Base-by-base conservation (phyloP, 2,113 vertebrate genomes). In the Halcyon senegalensis region DNA sequence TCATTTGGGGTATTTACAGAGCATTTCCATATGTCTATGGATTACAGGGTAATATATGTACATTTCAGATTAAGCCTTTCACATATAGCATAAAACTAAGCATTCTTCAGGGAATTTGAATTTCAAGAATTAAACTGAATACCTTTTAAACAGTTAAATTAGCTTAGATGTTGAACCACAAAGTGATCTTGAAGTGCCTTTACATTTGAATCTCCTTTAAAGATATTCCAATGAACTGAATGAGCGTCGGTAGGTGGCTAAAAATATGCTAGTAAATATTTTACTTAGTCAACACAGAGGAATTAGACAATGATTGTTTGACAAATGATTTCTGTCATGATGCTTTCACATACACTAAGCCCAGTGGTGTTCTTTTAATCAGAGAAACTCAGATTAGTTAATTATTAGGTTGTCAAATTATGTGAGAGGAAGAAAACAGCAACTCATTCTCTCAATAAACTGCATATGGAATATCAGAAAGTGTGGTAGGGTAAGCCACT, bases 211-310 rank as follows among this genome's bases (percentile, higher is more conserved):
- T 27, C 10, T 77, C 35, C 24, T 78, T 74, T 72, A 67, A 80
- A 82, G 50, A 37, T 66, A 67, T 21, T 72, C 44, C 18, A 30
- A 2, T 30, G 4, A 62, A 62, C 23, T 15, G 14, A 78, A 5
- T 48, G 10, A 39, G 5, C 30, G 11, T n/a, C 85, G 48, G 27
- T 44, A 78, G 23, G 5, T 80, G 37, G 21, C 16, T 82, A 90
- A 53, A 95, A 87, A 84, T 31, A 20, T 62, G 16, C 14, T 89
- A 55, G 84, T 90, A 93, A 96, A 93, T 94, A 80, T 55, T 95
- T 96, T 90, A 93, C 82, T 94, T 43, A 55, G 18, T 67, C 35
- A 83, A 17, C 24, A 62, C 16, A 39, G 59, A 88, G 8, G 79
- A 93, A 75, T 82, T 87, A 90, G 63, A 69, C 55, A 91, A 70